These are phyloP conservation scores for Seriola quinqueradiata DNA, from an alignment of 2,113 vertebrate species.

Conservation along the genomic window DNA sequence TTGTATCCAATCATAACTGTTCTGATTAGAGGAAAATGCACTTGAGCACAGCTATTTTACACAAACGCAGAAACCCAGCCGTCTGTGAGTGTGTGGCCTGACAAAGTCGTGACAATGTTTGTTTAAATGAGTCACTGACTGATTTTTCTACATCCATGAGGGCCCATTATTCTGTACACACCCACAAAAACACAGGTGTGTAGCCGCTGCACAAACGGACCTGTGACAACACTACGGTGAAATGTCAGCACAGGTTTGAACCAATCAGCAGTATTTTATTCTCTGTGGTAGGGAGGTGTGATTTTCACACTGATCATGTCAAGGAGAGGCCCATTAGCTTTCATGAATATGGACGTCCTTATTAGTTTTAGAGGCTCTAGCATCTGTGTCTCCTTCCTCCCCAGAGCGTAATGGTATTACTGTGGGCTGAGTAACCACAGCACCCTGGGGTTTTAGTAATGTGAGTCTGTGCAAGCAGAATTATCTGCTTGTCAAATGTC, in stretches of 20 bases:
- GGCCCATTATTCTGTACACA: slow-evolving; percentile 38
- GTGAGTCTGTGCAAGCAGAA: slow-evolving; percentile 22
- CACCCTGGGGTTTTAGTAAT: slow-evolving; percentile 39
- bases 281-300: slow-evolving; percentile 1
- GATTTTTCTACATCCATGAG: slow-evolving; percentile 43
- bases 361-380: slow-evolving; percentile 36
- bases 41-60: slow-evolving; percentile 38
- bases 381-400: slow-evolving; percentile 30
- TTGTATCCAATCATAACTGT: slow-evolving; percentile 5
- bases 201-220: slow-evolving; percentile 35
- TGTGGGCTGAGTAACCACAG: slow-evolving; percentile 40
- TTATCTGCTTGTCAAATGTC: slow-evolving; percentile 43
- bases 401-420: slow-evolving; percentile 24
- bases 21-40: slow-evolving; percentile 20
- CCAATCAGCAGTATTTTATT: slow-evolving; percentile 23
- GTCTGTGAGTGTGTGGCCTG: slow-evolving; percentile 24
- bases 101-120: slow-evolving; percentile 55
- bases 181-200: slow-evolving; percentile 72
- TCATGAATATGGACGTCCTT: slow-evolving; percentile 30
- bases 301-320: slow-evolving; percentile 26
- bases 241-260: slow-evolving; percentile 30
- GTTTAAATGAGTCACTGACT: slow-evolving; percentile 71
- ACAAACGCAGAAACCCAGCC: slow-evolving; percentile 12
- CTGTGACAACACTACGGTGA: slow-evolving; percentile 30
- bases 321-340: slow-evolving; percentile 37